A percentile compares a stretch with the other conserved stretches of the same genome.
phyloP scores from a whole-genome alignment of 2,888 invertebrate species.

The Carabus problematicus region DNA sequence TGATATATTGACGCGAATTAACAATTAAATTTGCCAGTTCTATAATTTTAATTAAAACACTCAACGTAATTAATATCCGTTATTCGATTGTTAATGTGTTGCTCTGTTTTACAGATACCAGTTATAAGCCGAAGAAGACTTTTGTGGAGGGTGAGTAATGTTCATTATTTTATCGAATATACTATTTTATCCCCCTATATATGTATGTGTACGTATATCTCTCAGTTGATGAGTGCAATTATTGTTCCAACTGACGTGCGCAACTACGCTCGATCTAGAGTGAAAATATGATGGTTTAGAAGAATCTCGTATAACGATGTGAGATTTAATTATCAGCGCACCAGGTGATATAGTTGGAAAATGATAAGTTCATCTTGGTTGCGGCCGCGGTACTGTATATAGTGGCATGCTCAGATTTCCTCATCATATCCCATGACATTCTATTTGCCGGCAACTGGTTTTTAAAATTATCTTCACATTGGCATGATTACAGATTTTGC shows the following conservation, averaged over 20 bases:
- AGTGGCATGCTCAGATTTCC: neutral
- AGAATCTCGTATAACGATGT: too few species aligned
- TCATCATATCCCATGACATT: constrained; percentile 1
- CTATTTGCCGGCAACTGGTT: neutral
- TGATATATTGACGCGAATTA: constrained; percentile 24
- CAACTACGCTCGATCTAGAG: too few species aligned
- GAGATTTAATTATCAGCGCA: too few species aligned
- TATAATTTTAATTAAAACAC: constrained; percentile 19
- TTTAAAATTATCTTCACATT: too few species aligned
- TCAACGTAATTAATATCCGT: too few species aligned
- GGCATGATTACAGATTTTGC: too few species aligned
- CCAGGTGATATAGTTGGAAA: too few species aligned
- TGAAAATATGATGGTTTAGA: too few species aligned
- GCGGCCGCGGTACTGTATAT: neutral
- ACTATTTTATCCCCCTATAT: constrained; percentile 31
- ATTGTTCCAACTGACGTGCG: too few species aligned
- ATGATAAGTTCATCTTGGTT: constrained; percentile 6
- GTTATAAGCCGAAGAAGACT: constrained; percentile 56
- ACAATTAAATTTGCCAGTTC: constrained; percentile 10
- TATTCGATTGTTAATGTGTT: constrained; percentile 36
- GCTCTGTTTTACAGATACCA: constrained; percentile 55
- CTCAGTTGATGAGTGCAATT: too few species aligned
- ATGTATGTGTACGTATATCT: neutral
- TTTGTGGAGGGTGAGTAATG: constrained; percentile 55
- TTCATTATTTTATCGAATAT: constrained; percentile 22